Evolutionary conservation across 2,113 vertebrate genomes (phyloP).

Genomic region (Phylloscopus whistleri): DNA sequence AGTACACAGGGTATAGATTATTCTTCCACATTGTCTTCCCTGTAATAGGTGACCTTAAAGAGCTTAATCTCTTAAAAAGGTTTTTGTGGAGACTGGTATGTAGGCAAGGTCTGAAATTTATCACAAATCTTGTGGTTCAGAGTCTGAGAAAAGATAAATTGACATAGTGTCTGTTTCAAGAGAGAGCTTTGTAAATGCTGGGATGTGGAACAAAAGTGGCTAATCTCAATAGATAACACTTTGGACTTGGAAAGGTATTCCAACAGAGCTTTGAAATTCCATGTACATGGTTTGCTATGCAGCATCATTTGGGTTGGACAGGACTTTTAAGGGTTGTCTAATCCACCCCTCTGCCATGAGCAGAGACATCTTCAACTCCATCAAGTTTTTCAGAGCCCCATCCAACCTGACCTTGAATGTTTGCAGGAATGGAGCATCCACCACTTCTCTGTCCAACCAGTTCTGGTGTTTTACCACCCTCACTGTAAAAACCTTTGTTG

Average conservation of each 20-base stretch:
- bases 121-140: not conserved
- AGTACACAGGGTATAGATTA: not conserved
- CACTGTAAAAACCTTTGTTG: not conserved
- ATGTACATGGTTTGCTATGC: fast-evolving
- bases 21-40: not conserved
- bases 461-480: not conserved
- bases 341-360: not conserved
- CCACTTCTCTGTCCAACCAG: not conserved
- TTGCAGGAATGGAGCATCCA: not conserved
- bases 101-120: not conserved
- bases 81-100: not conserved
- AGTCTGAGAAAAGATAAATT: not conserved
- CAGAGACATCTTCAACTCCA: not conserved
- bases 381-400: fast-evolving
- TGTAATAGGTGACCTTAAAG: not conserved
- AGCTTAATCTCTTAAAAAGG: not conserved
- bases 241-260: not conserved
- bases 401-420: not conserved
- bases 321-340: not conserved
- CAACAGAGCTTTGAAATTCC: not conserved
- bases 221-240: not conserved
- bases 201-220: not conserved
- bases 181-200: not conserved
- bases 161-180: not conserved
- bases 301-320: not conserved